Evolutionary conservation across 1,140 invertebrate species (phyloP).

Genomic region (Ditylenchus dipsaci): DNA sequence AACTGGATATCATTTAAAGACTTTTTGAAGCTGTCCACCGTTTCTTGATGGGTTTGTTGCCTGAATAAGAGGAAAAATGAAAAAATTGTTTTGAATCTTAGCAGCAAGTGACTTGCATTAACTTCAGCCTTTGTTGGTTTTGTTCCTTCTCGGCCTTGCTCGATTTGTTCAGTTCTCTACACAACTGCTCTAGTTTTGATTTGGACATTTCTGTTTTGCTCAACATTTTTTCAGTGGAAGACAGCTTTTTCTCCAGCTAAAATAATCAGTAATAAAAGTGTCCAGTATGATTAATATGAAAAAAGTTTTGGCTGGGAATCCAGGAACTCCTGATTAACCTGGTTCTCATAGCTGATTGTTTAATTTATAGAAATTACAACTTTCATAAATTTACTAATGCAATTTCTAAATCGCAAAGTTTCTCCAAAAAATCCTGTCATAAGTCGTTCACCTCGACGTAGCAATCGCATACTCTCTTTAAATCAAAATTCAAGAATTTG

Average conservation of each 20-base stretch:
- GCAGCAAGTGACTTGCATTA: not conserved
- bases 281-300: not conserved
- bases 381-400: too few relatives aligned
- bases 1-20: conserved; percentile 42
- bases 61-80: not conserved
- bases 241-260: conserved; percentile 41
- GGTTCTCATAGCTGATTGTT: too few relatives aligned
- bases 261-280: not conserved
- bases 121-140: conserved; percentile 19
- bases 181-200: conserved; percentile 45
- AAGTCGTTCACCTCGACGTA: too few relatives aligned
- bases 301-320: too few relatives aligned
- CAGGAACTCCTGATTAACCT: too few relatives aligned
- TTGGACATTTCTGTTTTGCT: conserved; percentile 43
- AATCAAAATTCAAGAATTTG: too few relatives aligned
- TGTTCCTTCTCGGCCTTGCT: conserved; percentile 35
- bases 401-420: too few relatives aligned
- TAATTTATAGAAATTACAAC: too few relatives aligned
- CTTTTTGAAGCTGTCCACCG: conserved; percentile 42
- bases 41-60: conserved; percentile 24
- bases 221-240: conserved; percentile 29
- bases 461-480: too few relatives aligned
- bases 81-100: too few relatives aligned
- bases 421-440: too few relatives aligned
- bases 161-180: conserved; percentile 34